Conservation (phyloP, 2,888 invertebrate genomes). For the Eupithecia abbreviata region DNA sequence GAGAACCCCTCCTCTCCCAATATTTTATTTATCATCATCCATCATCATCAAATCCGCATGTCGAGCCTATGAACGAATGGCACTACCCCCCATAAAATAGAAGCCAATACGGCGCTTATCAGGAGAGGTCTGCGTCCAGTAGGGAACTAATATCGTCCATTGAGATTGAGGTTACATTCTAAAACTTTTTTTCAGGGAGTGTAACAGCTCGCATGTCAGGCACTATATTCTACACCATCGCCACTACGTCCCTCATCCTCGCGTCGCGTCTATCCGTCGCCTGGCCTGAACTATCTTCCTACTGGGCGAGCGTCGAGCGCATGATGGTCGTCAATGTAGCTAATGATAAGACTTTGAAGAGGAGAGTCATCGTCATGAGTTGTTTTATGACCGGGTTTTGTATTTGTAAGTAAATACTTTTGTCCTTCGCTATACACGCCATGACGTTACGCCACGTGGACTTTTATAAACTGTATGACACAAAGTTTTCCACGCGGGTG, state of each 20-base stretch:
- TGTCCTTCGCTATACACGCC: background rate
- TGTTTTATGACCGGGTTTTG: constrained; percentile 6
- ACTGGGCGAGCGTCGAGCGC: constrained; percentile 47
- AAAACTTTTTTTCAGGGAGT: constrained; percentile 5
- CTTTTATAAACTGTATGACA: too few relatives aligned
- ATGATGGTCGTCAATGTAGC: constrained; percentile 6
- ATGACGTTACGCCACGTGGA: too few relatives aligned
- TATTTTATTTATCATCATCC: too few relatives aligned
- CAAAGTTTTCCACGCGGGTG: too few relatives aligned
- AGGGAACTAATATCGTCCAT: too few relatives aligned
- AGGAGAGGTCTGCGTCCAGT: too few relatives aligned
- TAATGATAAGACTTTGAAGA: background rate
- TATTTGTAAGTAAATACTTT: background rate
- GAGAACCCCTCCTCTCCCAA: background rate
- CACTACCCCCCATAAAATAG: too few relatives aligned
- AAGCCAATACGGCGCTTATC: too few relatives aligned
- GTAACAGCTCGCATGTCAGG: constrained; percentile 53
- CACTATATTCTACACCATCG: constrained; percentile 56
- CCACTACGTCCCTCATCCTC: constrained; percentile 49
- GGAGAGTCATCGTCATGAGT: background rate
- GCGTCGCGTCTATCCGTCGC: constrained; percentile 48
- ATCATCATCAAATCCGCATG: too few relatives aligned
- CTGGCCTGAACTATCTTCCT: constrained; percentile 44
- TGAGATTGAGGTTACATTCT: background rate
- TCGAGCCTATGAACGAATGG: too few relatives aligned